Percentiles rank a stretch among this genome's conserved stretches.
phyloP scores from a whole-genome alignment of 2,888 invertebrate genomes.

The Sphaeridia pumilis region DNA sequence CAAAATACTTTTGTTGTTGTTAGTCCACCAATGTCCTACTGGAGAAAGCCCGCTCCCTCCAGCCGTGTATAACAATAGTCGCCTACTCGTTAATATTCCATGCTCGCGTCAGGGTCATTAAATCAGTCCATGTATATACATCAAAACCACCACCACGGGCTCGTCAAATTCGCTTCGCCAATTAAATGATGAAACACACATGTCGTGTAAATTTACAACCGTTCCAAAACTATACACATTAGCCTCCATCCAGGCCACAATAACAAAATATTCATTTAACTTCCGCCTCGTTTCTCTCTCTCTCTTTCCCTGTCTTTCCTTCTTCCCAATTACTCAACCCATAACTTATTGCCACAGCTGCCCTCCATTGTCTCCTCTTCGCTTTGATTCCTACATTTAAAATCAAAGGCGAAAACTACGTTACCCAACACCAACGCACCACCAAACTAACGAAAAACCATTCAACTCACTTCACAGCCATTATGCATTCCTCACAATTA shows the following conservation, averaged over 20 bases:
- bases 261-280: not conserved
- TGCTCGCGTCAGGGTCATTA: too few species aligned
- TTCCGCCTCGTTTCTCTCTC: not conserved
- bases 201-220: not conserved
- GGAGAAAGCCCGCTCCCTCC: not conserved
- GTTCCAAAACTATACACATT: not conserved
- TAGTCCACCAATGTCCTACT: not conserved
- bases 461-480: too few species aligned
- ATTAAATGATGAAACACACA: not conserved
- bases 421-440: too few species aligned
- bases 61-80: too few species aligned
- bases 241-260: not conserved
- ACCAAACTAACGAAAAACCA: too few species aligned
- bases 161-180: not conserved
- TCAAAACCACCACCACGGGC: not conserved
- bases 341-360: not conserved
- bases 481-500: too few species aligned
- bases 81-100: too few species aligned
- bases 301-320: not conserved
- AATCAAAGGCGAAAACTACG: too few species aligned
- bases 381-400: too few species aligned
- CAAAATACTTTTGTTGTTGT: too few species aligned
- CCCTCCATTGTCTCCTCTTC: too few species aligned
- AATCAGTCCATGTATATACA: not conserved
- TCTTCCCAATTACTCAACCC: not conserved